Evolutionary conservation across 2,888 invertebrate genomes (phyloP).

Genomic region (Blera fallax): DNA sequence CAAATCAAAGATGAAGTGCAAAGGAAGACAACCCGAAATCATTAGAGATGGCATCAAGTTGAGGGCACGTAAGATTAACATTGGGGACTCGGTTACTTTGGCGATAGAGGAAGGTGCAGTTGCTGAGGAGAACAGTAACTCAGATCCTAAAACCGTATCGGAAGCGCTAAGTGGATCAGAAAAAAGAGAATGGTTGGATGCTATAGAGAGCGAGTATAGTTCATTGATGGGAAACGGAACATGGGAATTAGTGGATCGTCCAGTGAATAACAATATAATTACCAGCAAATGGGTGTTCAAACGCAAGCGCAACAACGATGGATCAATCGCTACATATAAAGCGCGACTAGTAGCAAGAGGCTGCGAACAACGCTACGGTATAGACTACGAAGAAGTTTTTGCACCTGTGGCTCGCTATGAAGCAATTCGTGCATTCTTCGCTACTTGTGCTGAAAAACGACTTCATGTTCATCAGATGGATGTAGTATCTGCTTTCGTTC

Average conservation of each 20-base stretch:
- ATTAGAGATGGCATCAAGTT: too few species aligned
- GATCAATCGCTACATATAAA: conserved; percentile 21
- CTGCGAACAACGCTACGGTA: conserved; percentile 24
- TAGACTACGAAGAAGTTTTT: conserved; percentile 11
- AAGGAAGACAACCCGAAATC: too few species aligned
- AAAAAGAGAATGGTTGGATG: conserved; percentile 15
- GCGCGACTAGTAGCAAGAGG: conserved; percentile 30
- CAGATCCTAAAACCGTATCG: not conserved
- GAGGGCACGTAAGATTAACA: too few species aligned
- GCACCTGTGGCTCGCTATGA: not conserved
- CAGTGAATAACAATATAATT: not conserved
- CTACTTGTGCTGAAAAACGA: not conserved
- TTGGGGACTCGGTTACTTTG: not conserved
- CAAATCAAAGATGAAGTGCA: not conserved
- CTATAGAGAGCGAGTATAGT: conserved; percentile 34
- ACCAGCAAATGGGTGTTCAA: conserved; percentile 38
- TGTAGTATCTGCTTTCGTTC: conserved; percentile 15
- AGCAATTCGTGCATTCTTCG: conserved; percentile 17
- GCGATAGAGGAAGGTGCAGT: not conserved
- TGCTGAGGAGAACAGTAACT: not conserved
- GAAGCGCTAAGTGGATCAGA: conserved; percentile 20
- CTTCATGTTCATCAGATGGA: conserved; percentile 29
- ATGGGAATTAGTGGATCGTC: conserved; percentile 29
- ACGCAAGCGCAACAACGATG: conserved; percentile 4
- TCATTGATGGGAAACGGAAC: conserved; percentile 30